Base-by-base conservation (phyloP, 2,888 invertebrate species). In the Elmis aenea region DNA sequence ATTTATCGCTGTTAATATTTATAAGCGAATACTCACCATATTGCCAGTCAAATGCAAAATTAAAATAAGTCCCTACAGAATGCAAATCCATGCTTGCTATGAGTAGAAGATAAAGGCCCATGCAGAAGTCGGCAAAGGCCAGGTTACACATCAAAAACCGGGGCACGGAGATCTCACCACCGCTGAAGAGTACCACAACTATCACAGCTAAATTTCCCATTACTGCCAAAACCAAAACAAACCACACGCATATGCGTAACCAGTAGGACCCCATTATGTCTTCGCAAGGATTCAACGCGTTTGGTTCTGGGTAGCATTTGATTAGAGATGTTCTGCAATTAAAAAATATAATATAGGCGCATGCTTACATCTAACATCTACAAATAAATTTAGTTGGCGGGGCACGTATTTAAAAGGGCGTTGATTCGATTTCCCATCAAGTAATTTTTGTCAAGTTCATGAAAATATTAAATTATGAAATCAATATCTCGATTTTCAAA, bases 31-130 rank as follows among this genome's bases (percentile, higher is more conserved):
- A 18, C 55, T 62, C 57, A 76, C 83, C 81, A 49, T 80, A 77
- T 67, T 93, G 92, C 92, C 93, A 93, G 57, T 85, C 82, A 54
- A 85, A 91, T 2, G 92, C 92, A 64, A 83, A 84, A 64, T 91
- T 91, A 66, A 91, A 91, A 69, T 91, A 93, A 46, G 81, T 81
- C 2, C 89, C 88, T 55, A 85, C 81, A 0, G 91, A 91, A 51
- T 83, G 79, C 0, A 85, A 72, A 66, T 94, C 93, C 57, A 89
- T 84, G 1, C 83, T 78, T 0, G 92, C 92, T 21, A 93, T 74
- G 59, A 92, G 75, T 22, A 87, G 73, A 33, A 93, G 72, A 66
- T 92, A 93, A 1, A 88, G 60, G 1, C 90, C 92, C 72, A 92
- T 85, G 59, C 85, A 85, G 30, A 94, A 76, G 68, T 94, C 93